Conservation (phyloP, 2,888 invertebrate genomes). For the Brachyopa scutellaris region DNA sequence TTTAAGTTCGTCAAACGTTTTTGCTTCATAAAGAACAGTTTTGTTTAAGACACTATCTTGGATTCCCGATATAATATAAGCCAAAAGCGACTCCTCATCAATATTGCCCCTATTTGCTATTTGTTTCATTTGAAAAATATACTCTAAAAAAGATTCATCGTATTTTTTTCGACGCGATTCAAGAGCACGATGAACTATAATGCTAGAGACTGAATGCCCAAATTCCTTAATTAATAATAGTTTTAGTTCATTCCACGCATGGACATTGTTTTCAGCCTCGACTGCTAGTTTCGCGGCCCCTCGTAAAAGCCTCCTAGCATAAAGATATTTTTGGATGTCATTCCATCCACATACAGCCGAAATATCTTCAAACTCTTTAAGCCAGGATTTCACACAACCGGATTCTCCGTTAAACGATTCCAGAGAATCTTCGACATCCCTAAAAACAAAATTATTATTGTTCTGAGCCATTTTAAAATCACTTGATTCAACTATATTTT, state of each 20-base stretch:
- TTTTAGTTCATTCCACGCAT: neutral
- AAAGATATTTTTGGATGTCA: neutral
- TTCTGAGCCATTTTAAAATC: no score
- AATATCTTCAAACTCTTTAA: conserved; percentile 7
- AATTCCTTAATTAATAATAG: neutral
- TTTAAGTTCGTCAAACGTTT: conserved; percentile 4
- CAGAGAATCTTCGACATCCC: conserved; percentile 1
- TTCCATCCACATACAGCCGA: no score
- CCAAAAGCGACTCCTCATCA: neutral
- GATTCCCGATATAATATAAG: conserved; percentile 1
- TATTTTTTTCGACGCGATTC: neutral
- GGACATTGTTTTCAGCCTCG: neutral
- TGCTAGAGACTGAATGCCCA: conserved; percentile 1
- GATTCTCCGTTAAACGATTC: conserved; percentile 4
- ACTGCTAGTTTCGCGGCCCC: neutral
- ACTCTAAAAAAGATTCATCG: conserved; percentile 4
- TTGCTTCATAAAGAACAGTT: conserved; percentile 3
- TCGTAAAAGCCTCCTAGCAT: conserved; percentile 1
- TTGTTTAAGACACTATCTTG: neutral
- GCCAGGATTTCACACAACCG: neutral
- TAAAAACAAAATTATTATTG: no score
- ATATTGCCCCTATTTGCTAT: conserved; percentile 1
- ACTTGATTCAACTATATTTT: no score
- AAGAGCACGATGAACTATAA: no score
- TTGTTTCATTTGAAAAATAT: conserved; percentile 1